Conservation (phyloP, 2,113 vertebrate species). For the Benitochromis conjunctus region DNA sequence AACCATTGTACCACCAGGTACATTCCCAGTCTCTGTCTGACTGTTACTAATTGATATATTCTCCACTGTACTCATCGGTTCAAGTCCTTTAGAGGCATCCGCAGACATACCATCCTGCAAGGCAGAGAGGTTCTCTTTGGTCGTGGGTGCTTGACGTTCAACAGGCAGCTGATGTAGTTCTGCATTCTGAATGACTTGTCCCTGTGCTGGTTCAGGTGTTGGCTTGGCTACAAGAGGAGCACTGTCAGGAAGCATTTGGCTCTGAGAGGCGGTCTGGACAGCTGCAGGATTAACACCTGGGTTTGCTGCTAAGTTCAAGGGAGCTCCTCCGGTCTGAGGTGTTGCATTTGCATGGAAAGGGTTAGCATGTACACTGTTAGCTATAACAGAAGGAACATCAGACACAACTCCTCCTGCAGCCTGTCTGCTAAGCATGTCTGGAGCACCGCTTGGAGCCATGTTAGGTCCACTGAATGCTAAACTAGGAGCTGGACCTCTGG, state of each 20-base stretch:
- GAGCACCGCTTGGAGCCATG: neutral
- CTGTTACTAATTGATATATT: slow-evolving; percentile 18
- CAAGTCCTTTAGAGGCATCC: neutral
- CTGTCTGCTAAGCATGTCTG: neutral
- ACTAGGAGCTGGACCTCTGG: neutral
- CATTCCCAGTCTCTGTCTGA: neutral
- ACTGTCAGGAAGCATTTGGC: neutral
- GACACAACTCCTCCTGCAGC: neutral
- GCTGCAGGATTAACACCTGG: neutral
- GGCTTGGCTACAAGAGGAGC: neutral
- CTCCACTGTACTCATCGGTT: neutral
- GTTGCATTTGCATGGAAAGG: neutral
- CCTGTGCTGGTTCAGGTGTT: neutral
- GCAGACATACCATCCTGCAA: neutral
- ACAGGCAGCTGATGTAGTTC: neutral
- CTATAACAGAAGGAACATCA: neutral
- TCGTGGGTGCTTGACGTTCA: neutral
- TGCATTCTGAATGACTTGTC: neutral
- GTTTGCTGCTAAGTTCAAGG: neutral
- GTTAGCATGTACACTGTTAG: neutral
- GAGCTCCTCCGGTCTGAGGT: neutral
- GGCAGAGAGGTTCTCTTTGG: neutral
- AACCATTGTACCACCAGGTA: neutral
- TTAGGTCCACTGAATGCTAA: neutral
- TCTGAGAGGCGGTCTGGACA: neutral